Conservation (phyloP, 1,140 invertebrate species). For the Acyrthosiphon pisum region DNA sequence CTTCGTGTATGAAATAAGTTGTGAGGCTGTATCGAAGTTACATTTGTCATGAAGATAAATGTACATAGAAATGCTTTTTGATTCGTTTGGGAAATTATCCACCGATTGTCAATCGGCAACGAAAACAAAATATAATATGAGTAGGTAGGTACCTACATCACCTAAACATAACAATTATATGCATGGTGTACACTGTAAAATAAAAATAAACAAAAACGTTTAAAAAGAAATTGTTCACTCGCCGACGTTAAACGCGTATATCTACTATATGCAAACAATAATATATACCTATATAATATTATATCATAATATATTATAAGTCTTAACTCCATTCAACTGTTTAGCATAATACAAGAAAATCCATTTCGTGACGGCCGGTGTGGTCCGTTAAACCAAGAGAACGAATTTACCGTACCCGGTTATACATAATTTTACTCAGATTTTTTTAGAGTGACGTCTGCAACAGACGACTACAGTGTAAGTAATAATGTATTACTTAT, state of each 20-base stretch:
- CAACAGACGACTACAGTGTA: background rate
- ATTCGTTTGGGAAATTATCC: background rate
- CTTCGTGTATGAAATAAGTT: background rate
- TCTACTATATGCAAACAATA: background rate
- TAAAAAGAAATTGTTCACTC: background rate
- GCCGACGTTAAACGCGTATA: background rate
- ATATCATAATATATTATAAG: too few species aligned
- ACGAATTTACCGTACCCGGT: background rate
- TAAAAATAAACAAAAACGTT: background rate
- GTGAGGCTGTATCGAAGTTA: background rate
- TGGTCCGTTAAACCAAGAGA: background rate
- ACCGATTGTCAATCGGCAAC: background rate
- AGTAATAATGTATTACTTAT: background rate
- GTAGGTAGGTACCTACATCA: too few species aligned
- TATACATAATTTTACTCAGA: background rate
- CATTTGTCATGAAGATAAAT: slow-evolving; percentile 15
- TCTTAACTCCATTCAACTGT: background rate
- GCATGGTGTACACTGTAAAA: background rate
- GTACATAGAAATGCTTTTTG: slow-evolving; percentile 14
- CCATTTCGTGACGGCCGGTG: background rate
- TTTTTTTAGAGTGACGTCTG: background rate
- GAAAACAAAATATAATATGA: background rate
- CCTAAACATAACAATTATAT: too few species aligned
- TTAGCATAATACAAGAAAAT: slow-evolving; percentile 31
- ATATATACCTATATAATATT: background rate